Percentiles rank a stretch among this genome's conserved stretches.
phyloP scores from a whole-genome alignment of 2,797 vertebrate species.

The Simalia tracyae region DNA sequence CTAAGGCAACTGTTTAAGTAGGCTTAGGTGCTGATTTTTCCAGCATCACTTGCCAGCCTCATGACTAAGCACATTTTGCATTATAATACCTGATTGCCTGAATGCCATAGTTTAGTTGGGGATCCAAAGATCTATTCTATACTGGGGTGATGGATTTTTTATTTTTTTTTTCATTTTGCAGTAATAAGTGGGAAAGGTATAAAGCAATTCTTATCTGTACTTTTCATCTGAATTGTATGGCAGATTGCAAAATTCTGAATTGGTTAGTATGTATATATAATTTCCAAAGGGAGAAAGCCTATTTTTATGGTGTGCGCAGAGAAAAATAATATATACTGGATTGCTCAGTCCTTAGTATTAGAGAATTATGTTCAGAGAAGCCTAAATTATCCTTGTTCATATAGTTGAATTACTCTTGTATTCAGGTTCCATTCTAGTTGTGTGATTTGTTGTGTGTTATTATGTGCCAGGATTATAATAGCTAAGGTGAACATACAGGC shows the following conservation, averaged over 20 bases:
- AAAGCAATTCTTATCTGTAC: background rate
- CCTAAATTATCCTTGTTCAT: background rate
- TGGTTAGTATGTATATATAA: background rate
- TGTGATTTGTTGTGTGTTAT: background rate
- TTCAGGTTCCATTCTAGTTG: background rate
- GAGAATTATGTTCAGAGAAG: background rate
- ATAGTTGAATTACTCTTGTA: background rate
- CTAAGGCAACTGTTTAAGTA: background rate
- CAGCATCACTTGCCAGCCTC: background rate
- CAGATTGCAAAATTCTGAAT: background rate
- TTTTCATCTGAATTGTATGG: background rate
- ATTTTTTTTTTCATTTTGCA: background rate
- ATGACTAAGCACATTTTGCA: background rate
- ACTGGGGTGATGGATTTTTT: no score
- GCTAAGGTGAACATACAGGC: background rate
- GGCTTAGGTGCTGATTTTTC: background rate
- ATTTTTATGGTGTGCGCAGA: background rate
- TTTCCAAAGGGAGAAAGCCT: background rate
- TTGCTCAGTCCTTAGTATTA: background rate
- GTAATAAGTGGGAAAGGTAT: background rate
- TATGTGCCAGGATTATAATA: background rate
- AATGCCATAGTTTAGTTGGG: background rate
- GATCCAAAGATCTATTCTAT: background rate
- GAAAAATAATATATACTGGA: background rate
- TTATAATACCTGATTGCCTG: background rate